Percentiles rank a stretch among this genome's conserved stretches.
Evolutionary conservation across 2,888 invertebrate genomes (phyloP).

Genomic region (Eupithecia exiguata): DNA sequence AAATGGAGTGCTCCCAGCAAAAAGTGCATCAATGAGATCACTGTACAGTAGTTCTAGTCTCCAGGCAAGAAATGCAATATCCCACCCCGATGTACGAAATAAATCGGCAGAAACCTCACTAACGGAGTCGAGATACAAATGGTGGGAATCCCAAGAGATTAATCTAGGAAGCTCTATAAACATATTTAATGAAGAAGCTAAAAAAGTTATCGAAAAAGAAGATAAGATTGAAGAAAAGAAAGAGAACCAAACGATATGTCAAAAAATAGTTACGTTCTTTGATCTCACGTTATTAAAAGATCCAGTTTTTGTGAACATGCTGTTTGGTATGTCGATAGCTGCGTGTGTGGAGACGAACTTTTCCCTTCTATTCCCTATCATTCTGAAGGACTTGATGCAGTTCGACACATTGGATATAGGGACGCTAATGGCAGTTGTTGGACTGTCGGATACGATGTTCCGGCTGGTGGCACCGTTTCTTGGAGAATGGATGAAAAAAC

Average conservation of each 20-base stretch:
- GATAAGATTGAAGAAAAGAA: constrained; percentile 45
- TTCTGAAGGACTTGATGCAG: constrained; percentile 85
- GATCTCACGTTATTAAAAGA: constrained; percentile 87
- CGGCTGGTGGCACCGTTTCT: constrained; percentile 86
- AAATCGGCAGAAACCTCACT: constrained; percentile 57
- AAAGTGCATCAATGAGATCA: constrained; percentile 74
- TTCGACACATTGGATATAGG: constrained; percentile 85
- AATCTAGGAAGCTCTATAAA: constrained; percentile 85
- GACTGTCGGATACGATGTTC: constrained; percentile 83
- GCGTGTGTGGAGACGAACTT: constrained; percentile 88
- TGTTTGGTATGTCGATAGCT: constrained; percentile 87
- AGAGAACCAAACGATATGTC: constrained; percentile 53
- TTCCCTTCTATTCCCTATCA: constrained; percentile 86
- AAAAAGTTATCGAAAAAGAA: constrained; percentile 51
- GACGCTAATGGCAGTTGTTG: constrained; percentile 85
- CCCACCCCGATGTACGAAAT: constrained; percentile 72
- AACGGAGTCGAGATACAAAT: constrained; percentile 70
- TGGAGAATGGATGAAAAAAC: constrained; percentile 85
- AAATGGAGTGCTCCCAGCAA: constrained; percentile 58
- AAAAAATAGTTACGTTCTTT: constrained; percentile 81
- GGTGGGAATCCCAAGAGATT: constrained; percentile 84
- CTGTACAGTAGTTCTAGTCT: constrained; percentile 60
- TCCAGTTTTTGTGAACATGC: constrained; percentile 86
- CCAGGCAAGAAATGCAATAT: constrained; percentile 70
- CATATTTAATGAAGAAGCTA: constrained; percentile 77